Conservation (phyloP, 2,888 invertebrate species). For the Cataglyphis albicans region DNA sequence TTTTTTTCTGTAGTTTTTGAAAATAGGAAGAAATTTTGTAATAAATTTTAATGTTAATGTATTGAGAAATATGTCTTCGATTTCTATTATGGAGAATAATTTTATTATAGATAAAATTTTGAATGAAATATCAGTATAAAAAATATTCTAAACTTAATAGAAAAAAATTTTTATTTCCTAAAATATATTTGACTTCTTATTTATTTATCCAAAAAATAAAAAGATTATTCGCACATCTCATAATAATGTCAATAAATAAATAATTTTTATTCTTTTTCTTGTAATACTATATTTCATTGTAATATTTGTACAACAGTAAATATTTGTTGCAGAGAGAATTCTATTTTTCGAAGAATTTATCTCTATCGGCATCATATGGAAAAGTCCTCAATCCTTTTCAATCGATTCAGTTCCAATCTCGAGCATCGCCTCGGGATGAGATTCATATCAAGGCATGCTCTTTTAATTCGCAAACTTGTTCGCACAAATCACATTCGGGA, state of each 20-base stretch:
- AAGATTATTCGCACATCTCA: neutral
- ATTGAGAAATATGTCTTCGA: neutral
- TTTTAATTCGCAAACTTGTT: neutral
- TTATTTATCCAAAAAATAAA: neutral
- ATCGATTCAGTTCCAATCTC: neutral
- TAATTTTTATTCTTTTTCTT: slow-evolving; percentile 1
- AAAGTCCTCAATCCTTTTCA: neutral
- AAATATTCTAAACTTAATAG: neutral
- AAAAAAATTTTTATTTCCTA: neutral
- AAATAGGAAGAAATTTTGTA: neutral
- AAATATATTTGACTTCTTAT: neutral
- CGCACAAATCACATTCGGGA: neutral
- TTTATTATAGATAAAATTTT: neutral
- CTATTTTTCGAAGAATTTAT: neutral
- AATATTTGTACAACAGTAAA: neutral
- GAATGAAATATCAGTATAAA: neutral
- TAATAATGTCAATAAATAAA: slow-evolving; percentile 2
- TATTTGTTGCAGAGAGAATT: neutral
- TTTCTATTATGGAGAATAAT: neutral
- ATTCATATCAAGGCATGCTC: neutral
- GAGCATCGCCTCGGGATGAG: neutral
- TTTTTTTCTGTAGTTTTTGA: neutral
- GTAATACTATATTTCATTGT: neutral
- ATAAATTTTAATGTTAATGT: neutral
- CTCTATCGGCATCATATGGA: neutral